Conservation (phyloP, 2,888 invertebrate species). For the Drosophila eohydei region DNA sequence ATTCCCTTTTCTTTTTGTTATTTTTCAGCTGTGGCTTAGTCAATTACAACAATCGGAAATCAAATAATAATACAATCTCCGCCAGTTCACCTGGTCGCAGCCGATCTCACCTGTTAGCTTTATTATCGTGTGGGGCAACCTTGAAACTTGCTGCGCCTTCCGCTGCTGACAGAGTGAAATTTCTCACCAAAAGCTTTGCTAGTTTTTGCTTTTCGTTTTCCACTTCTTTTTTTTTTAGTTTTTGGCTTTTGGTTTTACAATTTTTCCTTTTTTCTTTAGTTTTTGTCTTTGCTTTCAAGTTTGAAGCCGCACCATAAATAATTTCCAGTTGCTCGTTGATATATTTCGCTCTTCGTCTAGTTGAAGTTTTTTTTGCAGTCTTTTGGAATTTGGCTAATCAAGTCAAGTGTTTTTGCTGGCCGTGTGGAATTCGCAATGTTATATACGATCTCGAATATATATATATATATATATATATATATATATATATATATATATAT, state of each 20-base stretch:
- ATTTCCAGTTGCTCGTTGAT: slow-evolving; percentile 50
- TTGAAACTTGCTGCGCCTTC: slow-evolving; percentile 61
- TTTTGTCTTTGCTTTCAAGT: slow-evolving; percentile 62
- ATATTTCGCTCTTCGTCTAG: slow-evolving; percentile 5
- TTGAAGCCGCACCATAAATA: slow-evolving; percentile 67
- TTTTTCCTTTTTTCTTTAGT: slow-evolving; percentile 22
- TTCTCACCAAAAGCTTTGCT: slow-evolving; percentile 53
- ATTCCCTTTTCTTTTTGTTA: slow-evolving; percentile 9
- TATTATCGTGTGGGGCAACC: slow-evolving; percentile 57
- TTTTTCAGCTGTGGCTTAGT: slow-evolving; percentile 23
- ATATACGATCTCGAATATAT: neutral
- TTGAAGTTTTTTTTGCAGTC: slow-evolving; percentile 9
- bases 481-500: neutral
- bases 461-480: neutral
- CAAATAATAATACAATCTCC: slow-evolving; percentile 33
- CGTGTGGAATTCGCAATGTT: slow-evolving; percentile 1
- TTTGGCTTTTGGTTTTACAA: slow-evolving; percentile 12
- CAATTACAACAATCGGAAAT: slow-evolving; percentile 35
- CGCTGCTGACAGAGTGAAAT: slow-evolving; percentile 63
- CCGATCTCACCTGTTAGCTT: slow-evolving; percentile 33
- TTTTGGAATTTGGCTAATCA: slow-evolving; percentile 66
- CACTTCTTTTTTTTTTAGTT: slow-evolving; percentile 1
- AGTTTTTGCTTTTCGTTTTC: slow-evolving; percentile 40
- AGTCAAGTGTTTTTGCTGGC: slow-evolving; percentile 51
- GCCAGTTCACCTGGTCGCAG: slow-evolving; percentile 23